phyloP scores from a whole-genome alignment of 2,113 vertebrate genomes.

The Blennius ocellaris region DNA sequence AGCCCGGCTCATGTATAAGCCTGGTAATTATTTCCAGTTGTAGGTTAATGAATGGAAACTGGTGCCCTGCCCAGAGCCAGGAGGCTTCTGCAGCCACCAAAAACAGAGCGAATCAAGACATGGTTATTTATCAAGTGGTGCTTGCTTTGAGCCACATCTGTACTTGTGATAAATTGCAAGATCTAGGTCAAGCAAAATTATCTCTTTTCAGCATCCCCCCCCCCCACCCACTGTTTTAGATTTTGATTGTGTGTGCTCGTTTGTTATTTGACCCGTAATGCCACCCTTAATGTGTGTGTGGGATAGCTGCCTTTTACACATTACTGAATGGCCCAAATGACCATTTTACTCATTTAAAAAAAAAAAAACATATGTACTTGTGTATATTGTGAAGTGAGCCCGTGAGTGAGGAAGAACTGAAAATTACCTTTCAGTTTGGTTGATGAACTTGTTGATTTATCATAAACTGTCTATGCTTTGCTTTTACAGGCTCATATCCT shows the following conservation, averaged over 20 bases:
- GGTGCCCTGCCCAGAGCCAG: slow-evolving; percentile 47
- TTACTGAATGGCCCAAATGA: slow-evolving; percentile 10
- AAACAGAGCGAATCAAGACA: slow-evolving; percentile 41
- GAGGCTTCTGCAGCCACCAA: slow-evolving; percentile 30
- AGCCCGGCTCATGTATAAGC: slow-evolving; percentile 15
- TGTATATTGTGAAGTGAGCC: slow-evolving; percentile 15
- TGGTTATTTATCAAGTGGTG: slow-evolving; percentile 45
- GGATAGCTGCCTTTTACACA: slow-evolving; percentile 6
- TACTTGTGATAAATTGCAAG: slow-evolving; percentile 47
- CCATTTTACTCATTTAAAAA: slow-evolving; percentile 17
- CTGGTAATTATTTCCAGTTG: slow-evolving; percentile 76
- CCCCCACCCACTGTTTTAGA: slow-evolving; percentile 32
- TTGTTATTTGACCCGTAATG: slow-evolving; percentile 19
- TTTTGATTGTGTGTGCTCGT: slow-evolving; percentile 31
- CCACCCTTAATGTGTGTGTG: slow-evolving; percentile 12
- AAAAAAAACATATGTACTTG: slow-evolving; percentile 1
- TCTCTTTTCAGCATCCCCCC: slow-evolving; percentile 38
- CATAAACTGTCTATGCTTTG: slow-evolving; percentile 9
- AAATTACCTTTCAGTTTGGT: background rate
- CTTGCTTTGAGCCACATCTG: slow-evolving; percentile 17
- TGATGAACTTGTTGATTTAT: background rate
- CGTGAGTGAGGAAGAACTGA: background rate
- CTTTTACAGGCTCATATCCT: slow-evolving; percentile 87
- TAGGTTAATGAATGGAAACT: slow-evolving; percentile 77
- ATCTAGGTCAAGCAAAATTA: slow-evolving; percentile 77